phyloP scores from a whole-genome alignment of 2,113 vertebrate genomes.

The Phyllopteryx taeniolatus region DNA sequence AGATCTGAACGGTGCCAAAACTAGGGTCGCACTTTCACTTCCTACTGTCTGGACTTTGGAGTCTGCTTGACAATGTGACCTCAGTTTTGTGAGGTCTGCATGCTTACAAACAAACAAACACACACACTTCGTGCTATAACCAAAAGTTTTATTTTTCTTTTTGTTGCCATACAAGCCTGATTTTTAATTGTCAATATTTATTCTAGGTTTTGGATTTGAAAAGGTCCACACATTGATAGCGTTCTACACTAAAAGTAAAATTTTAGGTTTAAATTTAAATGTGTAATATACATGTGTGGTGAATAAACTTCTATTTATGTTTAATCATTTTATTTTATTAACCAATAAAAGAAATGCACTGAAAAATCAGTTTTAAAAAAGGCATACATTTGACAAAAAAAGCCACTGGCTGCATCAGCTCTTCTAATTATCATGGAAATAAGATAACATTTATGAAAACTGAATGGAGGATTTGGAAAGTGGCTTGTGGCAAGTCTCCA shows the following conservation, averaged over 20 bases:
- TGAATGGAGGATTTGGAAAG: background rate
- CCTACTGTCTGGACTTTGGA: constrained; percentile 60
- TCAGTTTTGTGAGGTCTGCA: constrained; percentile 23
- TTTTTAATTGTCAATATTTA: background rate
- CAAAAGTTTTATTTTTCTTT: background rate
- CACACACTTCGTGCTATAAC: constrained; percentile 6
- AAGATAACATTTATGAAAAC: background rate
- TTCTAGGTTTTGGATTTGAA: background rate
- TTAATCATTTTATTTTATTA: background rate
- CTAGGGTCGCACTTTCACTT: constrained; percentile 70
- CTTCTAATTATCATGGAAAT: background rate
- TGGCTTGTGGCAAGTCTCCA: background rate
- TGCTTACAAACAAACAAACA: constrained; percentile 17
- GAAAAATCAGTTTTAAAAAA: background rate
- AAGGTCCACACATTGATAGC: background rate
- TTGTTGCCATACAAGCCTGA: background rate
- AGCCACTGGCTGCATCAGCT: background rate
- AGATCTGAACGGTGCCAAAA: constrained; percentile 63
- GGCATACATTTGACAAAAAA: background rate
- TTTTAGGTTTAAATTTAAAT: background rate
- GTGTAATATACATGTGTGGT: no score
- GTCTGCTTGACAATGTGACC: constrained; percentile 50
- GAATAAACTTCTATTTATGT: background rate
- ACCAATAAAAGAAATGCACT: background rate
- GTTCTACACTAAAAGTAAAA: background rate